Percentiles rank a stretch among this genome's conserved stretches.
phyloP scores from a whole-genome alignment of 2,888 invertebrate genomes.

The Rambutsinella grinnellia region DNA sequence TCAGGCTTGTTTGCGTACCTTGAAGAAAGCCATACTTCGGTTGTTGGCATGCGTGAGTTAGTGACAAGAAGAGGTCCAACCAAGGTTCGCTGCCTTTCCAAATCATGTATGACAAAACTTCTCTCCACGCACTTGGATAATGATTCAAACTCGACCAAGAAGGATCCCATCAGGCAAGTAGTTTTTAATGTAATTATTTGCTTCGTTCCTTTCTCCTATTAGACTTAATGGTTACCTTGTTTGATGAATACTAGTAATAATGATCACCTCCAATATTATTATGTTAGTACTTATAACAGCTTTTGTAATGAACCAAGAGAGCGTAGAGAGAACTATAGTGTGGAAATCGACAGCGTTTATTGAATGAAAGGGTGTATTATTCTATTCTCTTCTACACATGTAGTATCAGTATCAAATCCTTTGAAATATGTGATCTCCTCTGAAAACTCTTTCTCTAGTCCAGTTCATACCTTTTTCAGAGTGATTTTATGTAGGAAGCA shows the following conservation, averaged over 20 bases:
- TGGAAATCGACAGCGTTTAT: not conserved
- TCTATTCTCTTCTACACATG: not conserved
- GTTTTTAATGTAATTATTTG: conserved; percentile 65
- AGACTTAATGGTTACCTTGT: too few relatives aligned
- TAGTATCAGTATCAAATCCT: not conserved
- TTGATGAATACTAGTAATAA: not conserved
- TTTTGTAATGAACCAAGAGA: not conserved
- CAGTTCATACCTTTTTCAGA: not conserved
- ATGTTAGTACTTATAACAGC: conserved; percentile 4
- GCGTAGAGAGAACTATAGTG: not conserved
- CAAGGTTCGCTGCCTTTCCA: conserved; percentile 63
- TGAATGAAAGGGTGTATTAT: not conserved
- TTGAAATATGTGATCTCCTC: not conserved
- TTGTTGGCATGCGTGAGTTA: conserved; percentile 89
- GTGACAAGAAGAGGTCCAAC: conserved; percentile 69
- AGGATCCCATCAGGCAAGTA: too few relatives aligned
- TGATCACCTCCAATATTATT: not conserved
- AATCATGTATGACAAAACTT: conserved; percentile 59
- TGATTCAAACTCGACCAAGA: too few relatives aligned
- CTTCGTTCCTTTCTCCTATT: conserved; percentile 24
- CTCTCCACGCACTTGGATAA: too few relatives aligned
- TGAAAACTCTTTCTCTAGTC: not conserved
- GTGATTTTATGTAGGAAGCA: conserved; percentile 47
- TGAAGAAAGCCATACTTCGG: conserved; percentile 95
- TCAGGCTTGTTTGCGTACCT: conserved; percentile 82